Conservation (phyloP, 2,888 invertebrate genomes). For the Cataglyphis livida region DNA sequence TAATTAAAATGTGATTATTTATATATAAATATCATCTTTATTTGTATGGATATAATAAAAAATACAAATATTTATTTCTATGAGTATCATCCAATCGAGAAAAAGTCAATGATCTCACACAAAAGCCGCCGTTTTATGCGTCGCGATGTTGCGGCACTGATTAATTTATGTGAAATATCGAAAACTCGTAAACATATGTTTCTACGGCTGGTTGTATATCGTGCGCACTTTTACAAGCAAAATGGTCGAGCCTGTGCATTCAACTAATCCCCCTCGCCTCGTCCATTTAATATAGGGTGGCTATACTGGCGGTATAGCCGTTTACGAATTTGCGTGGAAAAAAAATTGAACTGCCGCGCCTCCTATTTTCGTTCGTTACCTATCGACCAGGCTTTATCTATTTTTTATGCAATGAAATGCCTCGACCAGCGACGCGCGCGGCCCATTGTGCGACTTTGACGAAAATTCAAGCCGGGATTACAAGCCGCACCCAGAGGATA, state of each 20-base stretch:
- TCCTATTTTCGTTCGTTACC: slow-evolving; percentile 82
- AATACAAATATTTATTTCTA: background rate
- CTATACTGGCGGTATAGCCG: slow-evolving; percentile 78
- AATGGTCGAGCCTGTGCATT: slow-evolving; percentile 77
- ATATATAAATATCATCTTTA: background rate
- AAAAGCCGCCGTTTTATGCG: background rate
- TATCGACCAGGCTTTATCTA: slow-evolving; percentile 82
- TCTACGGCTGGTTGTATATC: slow-evolving; percentile 74
- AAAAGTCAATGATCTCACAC: background rate
- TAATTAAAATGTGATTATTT: background rate
- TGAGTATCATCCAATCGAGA: background rate
- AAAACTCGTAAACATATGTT: slow-evolving; percentile 79
- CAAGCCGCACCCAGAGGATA: slow-evolving; percentile 63
- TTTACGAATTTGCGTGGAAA: slow-evolving; percentile 82
- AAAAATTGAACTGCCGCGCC: slow-evolving; percentile 76
- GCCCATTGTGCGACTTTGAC: slow-evolving; percentile 69
- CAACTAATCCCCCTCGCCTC: slow-evolving; percentile 81
- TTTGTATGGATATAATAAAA: background rate
- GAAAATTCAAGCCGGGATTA: slow-evolving; percentile 74
- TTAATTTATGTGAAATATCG: slow-evolving; percentile 76
- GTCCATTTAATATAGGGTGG: slow-evolving; percentile 82
- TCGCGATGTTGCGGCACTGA: slow-evolving; percentile 59
- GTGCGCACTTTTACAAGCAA: slow-evolving; percentile 80
- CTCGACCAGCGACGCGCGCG: slow-evolving; percentile 68
- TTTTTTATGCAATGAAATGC: slow-evolving; percentile 81